These are phyloP conservation scores for Sclerodermus sp. DNA, from an alignment of 2,888 invertebrate genomes.

Conservation along the genomic window DNA sequence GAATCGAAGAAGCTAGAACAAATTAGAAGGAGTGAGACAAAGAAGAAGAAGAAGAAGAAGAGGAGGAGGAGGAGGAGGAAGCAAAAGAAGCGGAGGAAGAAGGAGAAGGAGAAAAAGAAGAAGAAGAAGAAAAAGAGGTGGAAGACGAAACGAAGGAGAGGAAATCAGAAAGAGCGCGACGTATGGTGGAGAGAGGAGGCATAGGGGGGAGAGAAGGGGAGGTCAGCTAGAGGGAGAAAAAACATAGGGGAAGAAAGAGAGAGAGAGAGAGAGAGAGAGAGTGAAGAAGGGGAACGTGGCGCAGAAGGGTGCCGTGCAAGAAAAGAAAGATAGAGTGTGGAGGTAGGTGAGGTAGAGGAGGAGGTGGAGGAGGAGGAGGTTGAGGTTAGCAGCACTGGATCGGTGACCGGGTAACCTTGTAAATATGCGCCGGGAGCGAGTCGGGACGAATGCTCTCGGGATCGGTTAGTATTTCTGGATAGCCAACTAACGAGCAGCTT, in stretches of 20 bases:
- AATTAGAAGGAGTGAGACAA: too few relatives aligned
- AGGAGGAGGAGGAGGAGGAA: neutral
- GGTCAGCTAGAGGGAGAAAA: neutral
- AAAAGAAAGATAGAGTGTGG: slow-evolving; percentile 11
- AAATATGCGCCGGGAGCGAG: slow-evolving; percentile 36
- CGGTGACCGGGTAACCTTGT: slow-evolving; percentile 55
- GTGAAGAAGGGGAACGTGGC: slow-evolving; percentile 7
- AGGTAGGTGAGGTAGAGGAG: slow-evolving; percentile 22
- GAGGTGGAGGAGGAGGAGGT: slow-evolving; percentile 13
- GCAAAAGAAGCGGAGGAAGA: neutral
- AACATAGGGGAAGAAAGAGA: slow-evolving; percentile 2
- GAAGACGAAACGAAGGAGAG: neutral
- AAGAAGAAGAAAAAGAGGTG: slow-evolving; percentile 4
- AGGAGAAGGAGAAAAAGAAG: slow-evolving; percentile 7
- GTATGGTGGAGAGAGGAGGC: too few relatives aligned
- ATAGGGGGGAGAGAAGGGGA: slow-evolving; percentile 2
- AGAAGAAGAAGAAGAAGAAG: slow-evolving; percentile 1
- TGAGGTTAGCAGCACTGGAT: slow-evolving; percentile 48
- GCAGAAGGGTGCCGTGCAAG: slow-evolving; percentile 7
- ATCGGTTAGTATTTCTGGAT: slow-evolving; percentile 21
- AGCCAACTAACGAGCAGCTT: neutral
- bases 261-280: slow-evolving; percentile 5
- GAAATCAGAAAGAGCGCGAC: too few relatives aligned
- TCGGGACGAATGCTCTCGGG: slow-evolving; percentile 24
- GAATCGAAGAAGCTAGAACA: too few relatives aligned